Conservation (phyloP, 2,888 invertebrate genomes). For the Diaphora mendica region DNA sequence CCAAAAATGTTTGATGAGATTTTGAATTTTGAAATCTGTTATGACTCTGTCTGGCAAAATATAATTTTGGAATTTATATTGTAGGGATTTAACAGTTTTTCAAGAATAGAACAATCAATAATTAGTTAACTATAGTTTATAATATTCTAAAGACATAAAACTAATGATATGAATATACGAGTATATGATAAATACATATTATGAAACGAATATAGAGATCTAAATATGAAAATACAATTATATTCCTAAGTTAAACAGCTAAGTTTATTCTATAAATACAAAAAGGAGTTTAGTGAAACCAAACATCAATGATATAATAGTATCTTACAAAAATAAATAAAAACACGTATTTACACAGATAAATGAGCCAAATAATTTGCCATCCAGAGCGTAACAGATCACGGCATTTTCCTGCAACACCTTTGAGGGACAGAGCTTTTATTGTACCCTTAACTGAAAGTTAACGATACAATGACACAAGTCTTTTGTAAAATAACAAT, state of each 20-base stretch:
- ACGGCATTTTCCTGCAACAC: constrained; percentile 65
- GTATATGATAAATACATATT: not conserved
- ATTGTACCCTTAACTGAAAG: constrained; percentile 42
- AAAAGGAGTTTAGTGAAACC: constrained; percentile 1
- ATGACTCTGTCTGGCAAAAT: constrained; percentile 75
- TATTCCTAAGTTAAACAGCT: too few species aligned
- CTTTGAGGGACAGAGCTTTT: constrained; percentile 59
- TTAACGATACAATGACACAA: constrained; percentile 38
- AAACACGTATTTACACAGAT: constrained; percentile 40
- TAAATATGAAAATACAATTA: not conserved
- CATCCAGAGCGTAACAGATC: constrained; percentile 79
- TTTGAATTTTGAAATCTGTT: constrained; percentile 82
- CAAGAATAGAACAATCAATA: not conserved
- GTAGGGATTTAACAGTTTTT: not conserved
- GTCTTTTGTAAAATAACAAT: constrained; percentile 22
- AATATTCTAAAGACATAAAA: not conserved
- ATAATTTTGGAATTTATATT: constrained; percentile 11
- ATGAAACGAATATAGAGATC: not conserved
- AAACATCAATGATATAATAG: constrained; percentile 11
- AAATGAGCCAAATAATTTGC: constrained; percentile 62
- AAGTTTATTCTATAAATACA: not conserved
- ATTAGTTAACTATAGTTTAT: not conserved
- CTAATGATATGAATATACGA: too few species aligned
- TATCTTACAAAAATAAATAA: constrained; percentile 26
- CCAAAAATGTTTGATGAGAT: constrained; percentile 73